These are phyloP conservation scores for Eospalax fontanierii DNA, from an alignment of 2,797 vertebrate genomes.

Conservation along the genomic window DNA sequence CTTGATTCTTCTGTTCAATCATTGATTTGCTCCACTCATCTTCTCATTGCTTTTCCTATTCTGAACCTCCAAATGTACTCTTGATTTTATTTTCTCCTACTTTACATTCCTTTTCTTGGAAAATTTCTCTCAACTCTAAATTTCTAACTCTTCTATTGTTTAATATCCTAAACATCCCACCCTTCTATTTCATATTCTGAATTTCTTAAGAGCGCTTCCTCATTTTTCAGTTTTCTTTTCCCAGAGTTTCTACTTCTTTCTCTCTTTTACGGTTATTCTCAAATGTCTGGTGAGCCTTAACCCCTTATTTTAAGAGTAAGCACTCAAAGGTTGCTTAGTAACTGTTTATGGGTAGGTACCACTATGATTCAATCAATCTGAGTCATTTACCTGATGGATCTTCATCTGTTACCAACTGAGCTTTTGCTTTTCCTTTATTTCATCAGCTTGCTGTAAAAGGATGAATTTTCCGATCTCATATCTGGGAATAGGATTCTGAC, in stretches of 20 bases:
- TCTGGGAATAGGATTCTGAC: background rate
- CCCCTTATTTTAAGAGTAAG: slow-evolving; percentile 25
- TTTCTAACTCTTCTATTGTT: background rate
- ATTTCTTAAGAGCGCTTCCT: background rate
- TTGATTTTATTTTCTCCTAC: slow-evolving; percentile 23
- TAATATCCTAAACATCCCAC: background rate
- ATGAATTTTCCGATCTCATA: slow-evolving; percentile 9
- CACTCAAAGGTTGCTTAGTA: background rate
- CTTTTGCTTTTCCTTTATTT: slow-evolving; percentile 45
- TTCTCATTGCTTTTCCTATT: slow-evolving; percentile 14
- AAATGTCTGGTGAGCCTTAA: slow-evolving; percentile 22
- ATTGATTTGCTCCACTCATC: slow-evolving; percentile 29
- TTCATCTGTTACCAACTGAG: background rate
- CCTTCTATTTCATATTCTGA: background rate
- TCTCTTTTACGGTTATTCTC: background rate
- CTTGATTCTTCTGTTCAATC: background rate
- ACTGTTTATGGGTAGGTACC: background rate
- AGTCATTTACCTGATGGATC: background rate
- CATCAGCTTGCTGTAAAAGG: background rate
- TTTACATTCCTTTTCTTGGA: slow-evolving; percentile 13
- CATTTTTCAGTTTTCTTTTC: slow-evolving; percentile 1
- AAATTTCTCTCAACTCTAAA: background rate
- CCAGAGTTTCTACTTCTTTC: background rate
- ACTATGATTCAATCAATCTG: background rate
- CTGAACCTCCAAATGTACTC: background rate